Evolutionary conservation across 2,888 invertebrate genomes (phyloP), one percentile per base, ranked within the genome.

Genomic region (Seladonia tumulorum): DNA sequence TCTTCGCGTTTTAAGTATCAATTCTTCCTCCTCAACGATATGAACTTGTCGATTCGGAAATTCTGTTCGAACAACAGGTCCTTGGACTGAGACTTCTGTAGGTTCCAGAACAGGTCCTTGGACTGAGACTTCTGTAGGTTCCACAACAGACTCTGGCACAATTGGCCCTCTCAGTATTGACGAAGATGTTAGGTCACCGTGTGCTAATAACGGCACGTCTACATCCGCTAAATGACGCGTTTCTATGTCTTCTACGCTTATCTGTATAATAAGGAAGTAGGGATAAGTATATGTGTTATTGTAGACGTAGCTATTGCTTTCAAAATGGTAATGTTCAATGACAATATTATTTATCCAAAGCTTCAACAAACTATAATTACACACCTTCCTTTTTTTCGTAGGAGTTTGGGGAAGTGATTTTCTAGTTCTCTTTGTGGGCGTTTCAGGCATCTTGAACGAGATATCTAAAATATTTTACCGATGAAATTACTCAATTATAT

Each of bases 361-460:
- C n/a, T 60, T 25, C n/a, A 7, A 49, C 10, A 5, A 7, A 18
- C 12, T 47, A 47, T 35, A 3, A 35, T 35, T 16, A 18, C 49
- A 1, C 60, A 83, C 83, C 42, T 74, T 84, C 2, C 68, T 70
- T 49, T 1, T 73, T 35, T 84, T 84, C 7, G 22, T 16, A 22
- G 83, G 60, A 42, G 22, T 70, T 78, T 74, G 68, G 10, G 8
- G 5, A 25, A 25, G 57, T 60, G 60, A 60, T 0, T 22, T 49
- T 22, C 68, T 12, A 42, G 18, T 35, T 63, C 70, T 57, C 42
- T 83, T 74, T 16, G 16, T 77, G 14, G 49, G 25, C 1, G 14
- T 60, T 39, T 4, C 3, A 29, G 1, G 18, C 18, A 3, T 76
- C 35, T n/a, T 16, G 16, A 25, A 10, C 0, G 22, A 5, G 4